A percentile compares a stretch with the other conserved stretches of the same genome.
phyloP scores from a whole-genome alignment of 2,797 vertebrate species.

The Lates japonicus region DNA sequence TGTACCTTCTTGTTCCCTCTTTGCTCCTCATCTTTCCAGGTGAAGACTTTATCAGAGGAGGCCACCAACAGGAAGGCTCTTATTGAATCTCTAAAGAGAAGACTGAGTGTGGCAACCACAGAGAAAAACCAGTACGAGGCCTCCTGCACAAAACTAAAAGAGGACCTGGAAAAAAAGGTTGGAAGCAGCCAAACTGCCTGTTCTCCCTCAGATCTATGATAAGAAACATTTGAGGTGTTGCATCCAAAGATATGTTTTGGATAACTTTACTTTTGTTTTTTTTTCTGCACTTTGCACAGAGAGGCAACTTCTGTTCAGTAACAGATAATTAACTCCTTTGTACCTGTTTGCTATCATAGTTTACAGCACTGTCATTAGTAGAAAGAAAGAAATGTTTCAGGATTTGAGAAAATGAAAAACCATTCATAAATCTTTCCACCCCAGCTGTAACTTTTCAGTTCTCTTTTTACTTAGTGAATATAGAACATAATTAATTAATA shows the following conservation, averaged over 20 bases:
- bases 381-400: background rate
- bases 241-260: background rate
- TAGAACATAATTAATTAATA: too few relatives aligned
- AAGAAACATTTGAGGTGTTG: background rate
- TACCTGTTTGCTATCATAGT: background rate
- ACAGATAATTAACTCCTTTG: background rate
- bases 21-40: constrained; percentile 73
- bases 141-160: constrained; percentile 87
- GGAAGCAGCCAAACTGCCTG: background rate
- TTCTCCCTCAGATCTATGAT: background rate
- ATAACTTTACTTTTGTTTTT: background rate
- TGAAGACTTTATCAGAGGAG: constrained; percentile 90
- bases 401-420: background rate
- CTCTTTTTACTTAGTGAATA: background rate
- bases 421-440: background rate
- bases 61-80: constrained; percentile 90
- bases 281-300: background rate
- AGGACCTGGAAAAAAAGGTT: constrained; percentile 93
- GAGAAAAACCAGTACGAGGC: constrained; percentile 90
- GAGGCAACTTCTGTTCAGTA: background rate
- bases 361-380: background rate
- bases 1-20: too few relatives aligned
- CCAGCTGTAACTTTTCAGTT: background rate
- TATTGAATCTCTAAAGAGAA: constrained; percentile 91
- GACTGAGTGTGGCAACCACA: constrained; percentile 87